Evolutionary conservation across 2,113 vertebrate genomes (phyloP), one percentile per base, ranked within the genome.

Genomic region (Otus sunia): DNA sequence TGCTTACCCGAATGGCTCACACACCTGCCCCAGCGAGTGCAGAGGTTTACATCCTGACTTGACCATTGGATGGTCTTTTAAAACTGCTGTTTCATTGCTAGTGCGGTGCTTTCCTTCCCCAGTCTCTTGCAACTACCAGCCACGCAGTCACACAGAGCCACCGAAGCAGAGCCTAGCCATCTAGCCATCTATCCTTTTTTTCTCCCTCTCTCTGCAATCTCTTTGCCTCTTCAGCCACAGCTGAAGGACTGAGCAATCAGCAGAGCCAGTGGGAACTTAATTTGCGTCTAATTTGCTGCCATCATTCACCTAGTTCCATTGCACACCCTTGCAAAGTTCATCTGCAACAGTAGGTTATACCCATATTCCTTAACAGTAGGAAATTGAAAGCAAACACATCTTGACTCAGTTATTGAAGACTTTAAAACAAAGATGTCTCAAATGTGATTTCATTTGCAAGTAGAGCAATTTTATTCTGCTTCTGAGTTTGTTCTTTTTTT

Each of bases 61-160:
- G 43, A 63, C 45, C 1, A 1, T 13, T 4, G 2, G 45, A 26
- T 39, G 15, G 4, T 60, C 15, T 55, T 81, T n/a, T 32, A 50
- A 59, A 72, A 15, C 20, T 47, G 29, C 29, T 21, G 6, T 15
- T 69, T 5, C 66, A 10, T 43, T 89, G 72, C 55, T 12, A 53
- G 20, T 56, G 43, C 37, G 9, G 0, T 18, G 4, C 58, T 72
- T 67, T 58, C 34, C 20, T 50, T 78, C 47, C 32, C 19, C 1
- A 0, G 17, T 15, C 15, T n/a, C 7, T 25, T 45, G 43, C 20
- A 22, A 5, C 36, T n/a, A 15, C 64, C 56, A 50, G 15, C 20
- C 1, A 0, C 16, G 39, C 36, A 11, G 58, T 39, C 0, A 0
- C 49, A 49, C 47, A 58, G 21, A 50, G 25, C 11, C 2, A 1